Base-by-base conservation (phyloP, 1,140 invertebrate genomes). In the Drosophila nasuta region DNA sequence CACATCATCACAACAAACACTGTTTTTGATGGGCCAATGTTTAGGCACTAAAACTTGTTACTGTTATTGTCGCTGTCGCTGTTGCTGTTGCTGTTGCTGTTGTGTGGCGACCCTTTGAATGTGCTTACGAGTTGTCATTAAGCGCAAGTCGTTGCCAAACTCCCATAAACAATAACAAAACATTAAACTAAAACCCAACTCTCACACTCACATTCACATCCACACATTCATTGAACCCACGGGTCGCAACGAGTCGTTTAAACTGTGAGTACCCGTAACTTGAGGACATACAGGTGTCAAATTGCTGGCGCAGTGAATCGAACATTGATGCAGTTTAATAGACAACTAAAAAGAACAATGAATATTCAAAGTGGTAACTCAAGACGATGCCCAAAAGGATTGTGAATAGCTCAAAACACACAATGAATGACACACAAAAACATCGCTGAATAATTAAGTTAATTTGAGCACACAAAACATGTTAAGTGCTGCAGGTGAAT, bases 1-100 rank as follows among this genome's bases (percentile, higher is more conserved):
- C 82, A 87, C 83, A 82, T 82, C 82, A 76, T 86, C 35, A 38
- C 79, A 87, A 86, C 77, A 56, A 62, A 63, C 71, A 75, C 25
- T 69, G 54, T 76, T 25, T 68, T 75, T 72, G 62, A 72, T 64
- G 57, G 17, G 17, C 56, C 56, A 46, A 64, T 65, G 69, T 63
- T 25, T 46, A 64, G 59, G 28, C 63, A 52, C 60, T 74, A 41
- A 58, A 72, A 56, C 35, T 38, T 38, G 35, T 38, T 38, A 38
- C 35, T 38, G 35, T 45, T 54, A 33, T 57, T 48, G 45, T 51
- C 28, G 30, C 6, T 41, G 30, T 51, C 28, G 15, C 15, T 20
- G 35, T 20, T 62, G 13, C 33, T 72, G n/a, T 49, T 58, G 49
- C 30, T 51, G 20, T 54, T 52, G 60, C 51, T 17, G 46, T 59